Percentiles rank a stretch among this genome's conserved stretches.
Evolutionary conservation across 1,140 invertebrate species (phyloP).

Genomic region (Chrysopa pallens): DNA sequence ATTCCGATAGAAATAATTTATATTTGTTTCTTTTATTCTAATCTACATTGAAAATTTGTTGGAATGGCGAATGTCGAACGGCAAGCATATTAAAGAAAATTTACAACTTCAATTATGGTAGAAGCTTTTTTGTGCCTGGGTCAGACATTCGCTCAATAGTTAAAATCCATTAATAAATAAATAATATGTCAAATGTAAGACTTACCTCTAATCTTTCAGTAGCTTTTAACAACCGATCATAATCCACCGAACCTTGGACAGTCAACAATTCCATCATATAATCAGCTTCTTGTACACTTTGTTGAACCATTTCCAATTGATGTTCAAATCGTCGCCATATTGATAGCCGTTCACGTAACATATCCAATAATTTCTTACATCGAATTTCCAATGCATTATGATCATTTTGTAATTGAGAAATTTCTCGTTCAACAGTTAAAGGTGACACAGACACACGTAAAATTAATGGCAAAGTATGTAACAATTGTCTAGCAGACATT

Average conservation of each 20-base stretch:
- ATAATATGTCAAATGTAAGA: slow-evolving; percentile 10
- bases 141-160: too few species aligned
- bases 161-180: too few species aligned
- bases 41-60: too few species aligned
- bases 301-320: slow-evolving; percentile 56
- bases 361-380: slow-evolving; percentile 38
- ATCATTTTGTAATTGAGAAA: slow-evolving; percentile 51
- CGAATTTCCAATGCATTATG: slow-evolving; percentile 49
- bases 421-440: slow-evolving; percentile 49
- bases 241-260: slow-evolving; percentile 62
- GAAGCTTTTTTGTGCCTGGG: too few species aligned
- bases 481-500: slow-evolving; percentile 46
- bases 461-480: slow-evolving; percentile 54
- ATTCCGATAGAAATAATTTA: too few species aligned
- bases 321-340: slow-evolving; percentile 57
- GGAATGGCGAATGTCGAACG: too few species aligned
- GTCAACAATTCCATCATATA: slow-evolving; percentile 70
- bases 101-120: too few species aligned
- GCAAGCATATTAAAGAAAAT: too few species aligned
- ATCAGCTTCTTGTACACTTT: slow-evolving; percentile 61
- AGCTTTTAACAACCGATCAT: slow-evolving; percentile 58
- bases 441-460: slow-evolving; percentile 54
- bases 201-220: slow-evolving; percentile 62
- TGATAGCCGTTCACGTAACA: slow-evolving; percentile 41
- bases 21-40: too few species aligned